phyloP scores from a whole-genome alignment of 2,113 vertebrate genomes.

The Caranx melampygus region DNA sequence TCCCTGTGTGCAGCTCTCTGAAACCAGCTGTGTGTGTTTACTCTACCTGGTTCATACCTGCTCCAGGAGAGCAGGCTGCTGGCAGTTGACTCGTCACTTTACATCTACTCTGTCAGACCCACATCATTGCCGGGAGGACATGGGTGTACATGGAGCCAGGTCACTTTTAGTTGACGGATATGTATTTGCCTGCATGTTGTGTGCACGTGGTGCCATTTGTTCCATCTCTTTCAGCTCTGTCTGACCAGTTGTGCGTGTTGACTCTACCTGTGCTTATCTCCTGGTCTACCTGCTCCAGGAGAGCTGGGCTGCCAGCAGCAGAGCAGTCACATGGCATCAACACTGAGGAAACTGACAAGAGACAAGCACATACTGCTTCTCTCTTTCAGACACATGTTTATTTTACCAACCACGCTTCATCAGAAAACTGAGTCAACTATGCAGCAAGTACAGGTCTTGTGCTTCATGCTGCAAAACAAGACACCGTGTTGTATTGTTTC shows the following conservation, averaged over 20 bases:
- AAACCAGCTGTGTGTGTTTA: conserved; percentile 75
- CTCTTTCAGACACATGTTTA: conserved; percentile 31
- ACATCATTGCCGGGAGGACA: conserved; percentile 24
- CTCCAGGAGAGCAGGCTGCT: conserved; percentile 71
- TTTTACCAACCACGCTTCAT: conserved; percentile 25
- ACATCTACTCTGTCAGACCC: conserved; percentile 42
- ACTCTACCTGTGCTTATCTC: conserved; percentile 71
- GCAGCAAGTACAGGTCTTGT: background rate
- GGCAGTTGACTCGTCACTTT: conserved; percentile 56
- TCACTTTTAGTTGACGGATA: conserved; percentile 12
- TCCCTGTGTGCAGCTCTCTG: conserved; percentile 42
- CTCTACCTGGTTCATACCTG: conserved; percentile 80
- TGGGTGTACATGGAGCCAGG: background rate
- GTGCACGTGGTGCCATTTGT: conserved; percentile 54
- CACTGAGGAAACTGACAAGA: conserved; percentile 30
- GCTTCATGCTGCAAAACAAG: background rate
- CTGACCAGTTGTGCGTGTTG: conserved; percentile 69
- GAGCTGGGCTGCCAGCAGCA: conserved; percentile 53
- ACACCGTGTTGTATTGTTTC: background rate
- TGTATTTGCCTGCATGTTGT: background rate
- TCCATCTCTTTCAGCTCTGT: conserved; percentile 54
- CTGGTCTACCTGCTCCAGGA: conserved; percentile 80
- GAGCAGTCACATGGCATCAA: conserved; percentile 62
- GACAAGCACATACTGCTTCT: conserved; percentile 33
- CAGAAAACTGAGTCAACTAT: conserved; percentile 1